Conservation (phyloP, 2,113 vertebrate genomes). For the Tragelaphus strepsiceros region DNA sequence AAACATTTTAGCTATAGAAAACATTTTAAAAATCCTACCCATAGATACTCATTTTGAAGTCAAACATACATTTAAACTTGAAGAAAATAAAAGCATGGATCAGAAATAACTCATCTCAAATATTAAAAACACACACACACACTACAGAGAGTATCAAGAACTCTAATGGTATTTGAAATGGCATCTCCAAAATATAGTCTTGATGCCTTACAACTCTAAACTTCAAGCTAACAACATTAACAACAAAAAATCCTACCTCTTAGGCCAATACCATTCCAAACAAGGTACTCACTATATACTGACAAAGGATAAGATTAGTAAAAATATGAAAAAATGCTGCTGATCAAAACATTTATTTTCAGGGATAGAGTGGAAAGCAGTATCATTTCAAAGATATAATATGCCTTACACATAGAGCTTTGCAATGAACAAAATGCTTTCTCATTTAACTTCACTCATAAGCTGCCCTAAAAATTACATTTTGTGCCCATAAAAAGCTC, state of each 20-base stretch:
- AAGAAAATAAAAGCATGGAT: slow-evolving; percentile 32
- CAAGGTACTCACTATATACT: slow-evolving; percentile 25
- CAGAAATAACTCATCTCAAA: slow-evolving; percentile 39
- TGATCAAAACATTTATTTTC: slow-evolving; percentile 57
- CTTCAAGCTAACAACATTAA: slow-evolving; percentile 9
- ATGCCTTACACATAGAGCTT: slow-evolving; percentile 32
- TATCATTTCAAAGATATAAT: slow-evolving; percentile 40
- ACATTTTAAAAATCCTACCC: neutral
- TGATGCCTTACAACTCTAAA: neutral
- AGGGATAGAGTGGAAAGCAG: slow-evolving; percentile 39
- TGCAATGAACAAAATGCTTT: slow-evolving; percentile 55
- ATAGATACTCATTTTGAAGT: slow-evolving; percentile 14
- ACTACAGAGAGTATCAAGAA: slow-evolving; percentile 32
- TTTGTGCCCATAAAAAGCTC: slow-evolving; percentile 28
- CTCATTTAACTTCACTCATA: slow-evolving; percentile 53
- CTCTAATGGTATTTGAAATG: slow-evolving; percentile 32
- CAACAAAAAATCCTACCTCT: slow-evolving; percentile 35
- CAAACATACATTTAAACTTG: slow-evolving; percentile 19
- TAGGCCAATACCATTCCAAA: slow-evolving; percentile 40
- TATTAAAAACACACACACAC: neutral
- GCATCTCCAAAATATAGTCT: slow-evolving; percentile 2
- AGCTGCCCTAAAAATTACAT: slow-evolving; percentile 51
- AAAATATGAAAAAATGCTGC: slow-evolving; percentile 48
- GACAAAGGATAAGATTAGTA: slow-evolving; percentile 30
- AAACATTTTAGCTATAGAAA: slow-evolving; percentile 21